Base-by-base conservation (phyloP, 2,888 invertebrate species). In the Caenorhabditis parvicauda region DNA sequence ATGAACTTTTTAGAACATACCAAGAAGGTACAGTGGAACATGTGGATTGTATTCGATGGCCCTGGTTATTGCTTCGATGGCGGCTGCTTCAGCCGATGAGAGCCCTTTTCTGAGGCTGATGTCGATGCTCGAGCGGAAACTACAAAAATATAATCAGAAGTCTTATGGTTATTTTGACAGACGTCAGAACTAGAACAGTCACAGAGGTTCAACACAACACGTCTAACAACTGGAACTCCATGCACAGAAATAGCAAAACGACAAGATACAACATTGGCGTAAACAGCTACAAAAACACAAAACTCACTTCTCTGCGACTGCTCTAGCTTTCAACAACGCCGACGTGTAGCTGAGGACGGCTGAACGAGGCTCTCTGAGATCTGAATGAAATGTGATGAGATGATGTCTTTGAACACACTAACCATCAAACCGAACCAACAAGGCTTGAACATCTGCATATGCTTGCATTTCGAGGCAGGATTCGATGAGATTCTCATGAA, bases 31-130 rank as follows among this genome's bases (percentile, higher is more conserved):
- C 21, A 59, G 59, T 3, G 73, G 73, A 80, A 94, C 95, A 85
- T 94, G 92, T 57, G 96, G 94, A 86, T 96, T 96, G 84, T 92
- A 95, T 83, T 93, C 94, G 44, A 96, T 92, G 9, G 95, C 95
- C 80, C 92, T 86, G 81, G 94, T 93, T 75, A 92, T 91, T 0
- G 91, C 91, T 83, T 93, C 79, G 29, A 79, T 76, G 0, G 94
- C 94, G 71, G 89, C 88, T 88, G 90, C 89, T 83, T 94, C 94
- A 17, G 91, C 90, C 19, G 89, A 87, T 59, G 88, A 89, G 55
- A 91, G 83, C 2, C 91, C 91, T 75, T 76, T 69, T n/a, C 75
- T 66, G 17, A 70, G 52, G 25, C 70, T 61, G 12, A 60, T 57
- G n/a, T 79, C 79, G 7, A 72, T 52, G 6, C 67, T 61, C 47